Percentiles rank a stretch among this genome's conserved stretches.
Evolutionary conservation across 2,113 vertebrate genomes (phyloP).

Genomic region (Salvelinus alpinus): DNA sequence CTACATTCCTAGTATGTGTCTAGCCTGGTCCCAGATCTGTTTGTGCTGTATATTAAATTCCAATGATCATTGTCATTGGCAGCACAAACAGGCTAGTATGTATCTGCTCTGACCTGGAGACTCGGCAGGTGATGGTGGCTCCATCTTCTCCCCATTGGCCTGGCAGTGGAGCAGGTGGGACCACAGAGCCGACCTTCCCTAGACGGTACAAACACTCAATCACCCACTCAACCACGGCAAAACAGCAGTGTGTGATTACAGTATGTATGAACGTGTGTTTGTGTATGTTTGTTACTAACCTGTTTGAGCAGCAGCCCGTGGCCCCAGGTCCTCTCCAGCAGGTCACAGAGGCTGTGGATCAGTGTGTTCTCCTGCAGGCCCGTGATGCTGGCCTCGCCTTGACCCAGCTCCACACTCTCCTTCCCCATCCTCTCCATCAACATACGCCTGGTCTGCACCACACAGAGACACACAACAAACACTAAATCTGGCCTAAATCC

Average conservation of each 20-base stretch:
- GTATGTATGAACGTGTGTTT: not conserved
- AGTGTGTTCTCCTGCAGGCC: conserved; percentile 94
- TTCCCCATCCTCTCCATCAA: conserved; percentile 97
- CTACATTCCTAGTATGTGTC: no score
- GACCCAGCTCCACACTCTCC: conserved; percentile 90
- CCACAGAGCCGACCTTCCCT: conserved; percentile 97
- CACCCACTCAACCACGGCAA: not conserved
- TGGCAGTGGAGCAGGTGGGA: conserved; percentile 95
- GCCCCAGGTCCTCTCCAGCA: conserved; percentile 97
- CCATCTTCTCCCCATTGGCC: conserved; percentile 85
- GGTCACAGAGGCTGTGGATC: conserved; percentile 92
- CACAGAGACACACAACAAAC: conserved; percentile 1
- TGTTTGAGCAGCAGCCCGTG: conserved; percentile 93
- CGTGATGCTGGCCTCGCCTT: conserved; percentile 92
- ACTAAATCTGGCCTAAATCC: no score
- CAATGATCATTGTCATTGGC: no score
- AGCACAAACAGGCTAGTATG: no score
- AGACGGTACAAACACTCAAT: conserved; percentile 29
- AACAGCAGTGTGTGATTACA: no score
- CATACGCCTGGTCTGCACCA: conserved; percentile 91
- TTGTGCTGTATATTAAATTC: no score
- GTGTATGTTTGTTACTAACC: conserved; percentile 64
- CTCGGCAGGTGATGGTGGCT: conserved; percentile 68
- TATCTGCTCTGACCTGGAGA: conserved; percentile 79
- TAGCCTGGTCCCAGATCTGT: not conserved